Evolutionary conservation across 2,113 vertebrate species (phyloP).

Genomic region (Hypocryptadius cinnamomeus): DNA sequence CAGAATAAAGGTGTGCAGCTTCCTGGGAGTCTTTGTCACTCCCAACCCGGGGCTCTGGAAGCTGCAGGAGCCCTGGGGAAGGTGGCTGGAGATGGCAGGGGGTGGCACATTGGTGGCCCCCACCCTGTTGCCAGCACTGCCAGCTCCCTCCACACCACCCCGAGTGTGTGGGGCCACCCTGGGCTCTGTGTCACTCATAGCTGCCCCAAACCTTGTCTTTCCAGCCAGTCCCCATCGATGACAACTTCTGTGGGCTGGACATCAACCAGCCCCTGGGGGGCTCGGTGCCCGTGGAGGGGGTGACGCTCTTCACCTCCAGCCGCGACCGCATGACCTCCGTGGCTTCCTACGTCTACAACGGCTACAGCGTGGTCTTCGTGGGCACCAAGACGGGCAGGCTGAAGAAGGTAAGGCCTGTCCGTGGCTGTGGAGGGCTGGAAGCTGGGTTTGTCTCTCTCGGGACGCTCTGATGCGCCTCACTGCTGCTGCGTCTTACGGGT

Average conservation of each 20-base stretch:
- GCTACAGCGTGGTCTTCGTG: conserved; percentile 93
- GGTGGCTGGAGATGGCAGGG: background rate
- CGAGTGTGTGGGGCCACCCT: accelerated
- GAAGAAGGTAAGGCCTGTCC: conserved; percentile 83
- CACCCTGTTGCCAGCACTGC: accelerated
- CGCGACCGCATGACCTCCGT: conserved; percentile 94
- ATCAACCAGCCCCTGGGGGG: conserved; percentile 98
- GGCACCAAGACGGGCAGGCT: conserved; percentile 93
- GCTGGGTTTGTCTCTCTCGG: background rate
- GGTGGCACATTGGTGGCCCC: accelerated
- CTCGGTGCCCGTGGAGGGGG: conserved; percentile 86
- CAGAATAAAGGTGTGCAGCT: background rate
- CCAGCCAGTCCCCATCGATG: conserved; percentile 97
- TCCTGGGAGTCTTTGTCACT: background rate
- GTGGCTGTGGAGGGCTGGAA: background rate
- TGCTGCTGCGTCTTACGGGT: background rate
- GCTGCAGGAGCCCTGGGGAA: background rate
- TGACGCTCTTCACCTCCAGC: conserved; percentile 86
- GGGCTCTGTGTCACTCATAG: background rate
- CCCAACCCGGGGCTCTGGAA: background rate
- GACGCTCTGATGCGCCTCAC: accelerated
- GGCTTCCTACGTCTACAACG: conserved; percentile 93
- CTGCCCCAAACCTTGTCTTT: background rate
- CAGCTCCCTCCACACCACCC: background rate
- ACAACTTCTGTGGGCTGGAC: conserved; percentile 96